Percentiles rank a stretch among this genome's conserved stretches.
Evolutionary conservation across 1,140 invertebrate genomes (phyloP).

Genomic region (Penaeus chinensis): DNA sequence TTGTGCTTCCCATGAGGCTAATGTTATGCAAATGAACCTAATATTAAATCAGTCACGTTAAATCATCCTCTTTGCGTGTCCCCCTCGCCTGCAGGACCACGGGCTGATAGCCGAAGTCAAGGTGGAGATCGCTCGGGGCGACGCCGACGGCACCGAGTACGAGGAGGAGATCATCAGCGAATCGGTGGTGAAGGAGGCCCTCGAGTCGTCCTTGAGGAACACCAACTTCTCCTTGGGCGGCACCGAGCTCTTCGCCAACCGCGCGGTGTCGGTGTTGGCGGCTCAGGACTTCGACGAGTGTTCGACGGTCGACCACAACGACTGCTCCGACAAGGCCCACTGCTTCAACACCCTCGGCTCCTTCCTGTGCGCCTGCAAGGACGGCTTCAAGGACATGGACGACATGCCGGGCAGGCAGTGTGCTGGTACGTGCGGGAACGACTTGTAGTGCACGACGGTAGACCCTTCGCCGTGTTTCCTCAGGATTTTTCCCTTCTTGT

Average conservation of each 20-base stretch:
- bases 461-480: too few relatives aligned
- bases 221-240: slow-evolving; percentile 60
- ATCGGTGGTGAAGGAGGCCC: slow-evolving; percentile 27
- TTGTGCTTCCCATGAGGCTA: neutral
- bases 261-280: slow-evolving; percentile 36
- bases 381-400: slow-evolving; percentile 66
- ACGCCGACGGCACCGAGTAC: slow-evolving; percentile 66
- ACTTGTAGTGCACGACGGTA: too few relatives aligned
- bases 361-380: slow-evolving; percentile 67
- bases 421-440: slow-evolving; percentile 60
- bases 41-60: too few relatives aligned
- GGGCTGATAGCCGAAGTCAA: slow-evolving; percentile 63
- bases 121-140: slow-evolving; percentile 38
- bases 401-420: slow-evolving; percentile 67
- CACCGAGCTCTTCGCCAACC: slow-evolving; percentile 55
- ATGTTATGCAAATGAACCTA: too few relatives aligned
- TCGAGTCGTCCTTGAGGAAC: slow-evolving; percentile 27
- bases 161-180: slow-evolving; percentile 33
- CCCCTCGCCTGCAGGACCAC: slow-evolving; percentile 37
- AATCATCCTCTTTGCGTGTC: neutral
- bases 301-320: slow-evolving; percentile 65
- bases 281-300: slow-evolving; percentile 68
- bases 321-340: slow-evolving; percentile 66
- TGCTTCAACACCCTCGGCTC: slow-evolving; percentile 67
- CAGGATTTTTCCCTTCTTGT: too few relatives aligned